These are phyloP conservation scores for Netelia melanura DNA, from an alignment of 2,888 invertebrate genomes.

Conservation along the genomic window DNA sequence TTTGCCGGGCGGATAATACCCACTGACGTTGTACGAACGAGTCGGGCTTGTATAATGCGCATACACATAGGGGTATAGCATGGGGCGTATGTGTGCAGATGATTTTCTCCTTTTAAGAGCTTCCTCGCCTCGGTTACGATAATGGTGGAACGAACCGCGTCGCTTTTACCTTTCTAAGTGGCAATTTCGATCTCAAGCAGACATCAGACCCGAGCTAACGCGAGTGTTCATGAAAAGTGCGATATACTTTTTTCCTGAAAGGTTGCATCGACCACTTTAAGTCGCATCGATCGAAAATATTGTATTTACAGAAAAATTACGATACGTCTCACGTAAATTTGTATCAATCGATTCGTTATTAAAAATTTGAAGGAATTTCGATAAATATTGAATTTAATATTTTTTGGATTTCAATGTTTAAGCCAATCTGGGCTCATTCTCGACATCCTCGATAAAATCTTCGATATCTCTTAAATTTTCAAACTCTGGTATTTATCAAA, in stretches of 20 bases:
- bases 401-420: neutral
- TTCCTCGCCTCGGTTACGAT: conserved; percentile 53
- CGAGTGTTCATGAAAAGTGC: conserved; percentile 41
- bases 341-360: neutral
- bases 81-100: conserved; percentile 39
- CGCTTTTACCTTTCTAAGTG: conserved; percentile 56
- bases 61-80: conserved; percentile 7
- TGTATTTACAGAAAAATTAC: neutral
- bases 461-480: conserved; percentile 39
- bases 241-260: conserved; percentile 24
- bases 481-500: conserved; percentile 76
- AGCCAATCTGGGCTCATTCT: neutral
- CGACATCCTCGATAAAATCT: conserved; percentile 22
- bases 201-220: conserved; percentile 29
- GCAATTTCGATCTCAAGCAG: conserved; percentile 50
- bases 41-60: conserved; percentile 23
- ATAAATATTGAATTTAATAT: neutral
- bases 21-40: conserved; percentile 47
- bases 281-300: neutral
- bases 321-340: neutral
- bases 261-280: neutral
- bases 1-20: conserved; percentile 52
- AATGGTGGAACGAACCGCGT: conserved; percentile 56
- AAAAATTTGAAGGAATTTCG: neutral
- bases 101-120: conserved; percentile 55